Base-by-base conservation (phyloP, 2,888 invertebrate genomes). In the Phengaris alcon region DNA sequence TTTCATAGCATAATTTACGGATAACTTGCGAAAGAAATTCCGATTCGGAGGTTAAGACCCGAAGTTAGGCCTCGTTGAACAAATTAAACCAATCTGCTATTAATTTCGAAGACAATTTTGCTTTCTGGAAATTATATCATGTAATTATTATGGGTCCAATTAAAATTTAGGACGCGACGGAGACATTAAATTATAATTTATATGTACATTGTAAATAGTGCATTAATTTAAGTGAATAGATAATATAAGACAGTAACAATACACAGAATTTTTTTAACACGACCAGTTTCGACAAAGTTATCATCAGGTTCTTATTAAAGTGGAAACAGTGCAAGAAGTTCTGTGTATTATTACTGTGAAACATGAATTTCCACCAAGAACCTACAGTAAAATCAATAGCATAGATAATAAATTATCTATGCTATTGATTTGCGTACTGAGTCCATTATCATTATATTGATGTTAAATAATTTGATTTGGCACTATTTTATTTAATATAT, bases 81-180 rank as follows among this genome's bases (percentile, higher is more conserved):
- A 72, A 72, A 72, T 72, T 72, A 72, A 72, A 54, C 72, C 54
- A 54, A 72, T 72, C 72, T 72, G 72, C 72, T 54, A 72, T 72
- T 72, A 72, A 72, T 72, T 64, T 72, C 72, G 6, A 54, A 72
- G 72, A 72, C 52, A 72, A 72, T 72, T 72, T 72, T 54, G 72
- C 35, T 54, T 72, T 72, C 72, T 72, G 12, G 72, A 52, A 22
- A 72, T 72, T 12, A 72, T 72, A 72, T 22, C 13, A 22, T 52
- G 72, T 72, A 72, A 72, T 72, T 72, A 72, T 72, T 12, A 54
- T 54, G 22, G 52, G 52, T 35, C 72, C 51, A 54, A 54, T 72
- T 72, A 52, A 3, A 35, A 72, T 54, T 72, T 12, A 72, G 51
- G 35, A 13, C 72, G 12, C 15, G 12, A 10, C 54, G 51, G 35